Base-by-base conservation (phyloP, 1,140 invertebrate species). In the Zaprionus tsacasi region DNA sequence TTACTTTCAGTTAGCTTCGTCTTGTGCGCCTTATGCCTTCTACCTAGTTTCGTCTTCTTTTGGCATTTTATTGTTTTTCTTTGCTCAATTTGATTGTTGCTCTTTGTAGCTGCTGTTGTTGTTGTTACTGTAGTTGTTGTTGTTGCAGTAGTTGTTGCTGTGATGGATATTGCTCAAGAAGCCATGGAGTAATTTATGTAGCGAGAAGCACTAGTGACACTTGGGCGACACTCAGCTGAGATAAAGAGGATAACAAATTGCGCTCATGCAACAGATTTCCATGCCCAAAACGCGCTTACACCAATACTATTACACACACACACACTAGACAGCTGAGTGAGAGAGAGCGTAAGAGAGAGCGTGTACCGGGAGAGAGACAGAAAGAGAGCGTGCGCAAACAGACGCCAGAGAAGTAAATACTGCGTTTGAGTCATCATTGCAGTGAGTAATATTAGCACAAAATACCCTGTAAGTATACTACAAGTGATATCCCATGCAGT, bases 201-300 rank as follows among this genome's bases (percentile, higher is more conserved):
- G 85, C 85, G 81, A 88, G 81, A 89, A 88, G 78, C 74, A 79
- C 78, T 81, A 81, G 78, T 83, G 81, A 79, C 83, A 87, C 77
- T 88, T 75, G 70, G 85, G 61, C 81, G 85, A 88, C 85, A 85
- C 85, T 89, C 85, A 90, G 85, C 83, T 88, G 74, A 89, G 85
- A 80, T 89, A 83, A 89, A 78, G 80, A 85, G 85, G 86, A 89
- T 81, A 89, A 89, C 78, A 89, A 89, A 89, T 85, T 81, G 85
- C 70, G 86, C 86, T 77, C 85, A 79, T 89, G 85, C 85, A 89
- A 89, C 85, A 89, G 85, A 89, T 89, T 89, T 89, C 85, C 81
- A 81, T 85, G 70, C 81, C 79, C 71, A 78, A 76, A 74, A 21
- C 21, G 21, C 59, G 63, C 15, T 59, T 35, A 66, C 56, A 56